Percentiles rank a stretch among this genome's conserved stretches.
phyloP scores from a whole-genome alignment of 2,888 invertebrate species.

The Tolmerus cingulatus region DNA sequence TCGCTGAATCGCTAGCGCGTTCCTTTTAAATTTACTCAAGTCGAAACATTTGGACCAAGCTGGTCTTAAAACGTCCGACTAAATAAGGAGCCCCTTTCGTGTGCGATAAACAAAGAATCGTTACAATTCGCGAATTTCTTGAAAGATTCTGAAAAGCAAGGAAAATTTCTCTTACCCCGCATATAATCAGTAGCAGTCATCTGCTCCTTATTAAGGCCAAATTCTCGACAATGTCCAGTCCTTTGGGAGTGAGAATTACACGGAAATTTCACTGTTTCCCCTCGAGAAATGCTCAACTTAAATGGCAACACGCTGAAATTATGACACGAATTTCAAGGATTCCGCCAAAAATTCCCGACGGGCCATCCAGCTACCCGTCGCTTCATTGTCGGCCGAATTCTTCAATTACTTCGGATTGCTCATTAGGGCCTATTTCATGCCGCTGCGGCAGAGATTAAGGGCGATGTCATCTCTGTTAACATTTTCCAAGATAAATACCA shows the following conservation, averaged over 20 bases:
- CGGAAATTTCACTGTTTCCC: neutral
- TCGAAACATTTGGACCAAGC: neutral
- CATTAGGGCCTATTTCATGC: constrained; percentile 1
- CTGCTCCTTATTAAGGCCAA: neutral
- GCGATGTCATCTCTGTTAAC: neutral
- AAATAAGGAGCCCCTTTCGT: neutral
- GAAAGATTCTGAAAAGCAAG: neutral
- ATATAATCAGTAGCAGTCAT: neutral
- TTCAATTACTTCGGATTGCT: neutral
- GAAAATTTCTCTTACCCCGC: neutral
- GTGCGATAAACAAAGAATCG: neutral
- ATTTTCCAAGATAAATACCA: neutral
- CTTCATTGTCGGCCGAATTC: neutral
- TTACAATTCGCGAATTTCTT: neutral
- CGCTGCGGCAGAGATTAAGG: neutral
- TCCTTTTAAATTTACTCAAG: neutral
- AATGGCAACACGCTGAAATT: neutral
- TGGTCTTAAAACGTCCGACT: neutral
- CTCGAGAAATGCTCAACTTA: neutral
- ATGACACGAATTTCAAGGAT: neutral
- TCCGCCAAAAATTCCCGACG: neutral
- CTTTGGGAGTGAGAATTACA: neutral
- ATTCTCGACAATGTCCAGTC: neutral
- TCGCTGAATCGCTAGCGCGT: neutral
- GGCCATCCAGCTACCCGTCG: neutral